Evolutionary conservation across 1,140 invertebrate species (phyloP).

Genomic region (Pectinophora gossypiella): DNA sequence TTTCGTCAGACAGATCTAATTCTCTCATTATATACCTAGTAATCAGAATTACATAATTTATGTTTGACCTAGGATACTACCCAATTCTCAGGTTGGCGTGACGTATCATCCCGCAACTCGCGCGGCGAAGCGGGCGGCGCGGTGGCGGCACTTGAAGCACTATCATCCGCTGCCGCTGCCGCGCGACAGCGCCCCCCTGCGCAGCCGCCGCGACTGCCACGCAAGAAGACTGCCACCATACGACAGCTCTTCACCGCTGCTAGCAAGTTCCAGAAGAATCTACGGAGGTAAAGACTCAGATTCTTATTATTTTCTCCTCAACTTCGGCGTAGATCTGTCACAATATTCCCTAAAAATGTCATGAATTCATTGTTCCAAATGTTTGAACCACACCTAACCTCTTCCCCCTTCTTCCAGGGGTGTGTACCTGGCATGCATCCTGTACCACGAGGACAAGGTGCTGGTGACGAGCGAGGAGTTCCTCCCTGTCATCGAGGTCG

Average conservation of each 20-base stretch:
- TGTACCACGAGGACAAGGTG: conserved; percentile 96
- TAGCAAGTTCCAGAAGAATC: conserved; percentile 95
- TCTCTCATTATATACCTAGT: no score
- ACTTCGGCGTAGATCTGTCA: no score
- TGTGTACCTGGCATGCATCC: conserved; percentile 92
- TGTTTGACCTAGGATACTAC: no score
- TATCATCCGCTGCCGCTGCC: conserved; percentile 35
- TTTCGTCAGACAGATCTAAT: no score
- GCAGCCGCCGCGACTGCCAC: conserved; percentile 73
- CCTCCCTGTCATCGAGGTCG: conserved; percentile 96
- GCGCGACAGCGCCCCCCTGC: conserved; percentile 32
- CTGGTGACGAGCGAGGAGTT: conserved; percentile 97
- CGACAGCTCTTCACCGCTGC: conserved; percentile 95
- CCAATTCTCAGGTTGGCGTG: conserved; percentile 88
- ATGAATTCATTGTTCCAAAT: no score
- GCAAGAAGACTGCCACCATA: conserved; percentile 93
- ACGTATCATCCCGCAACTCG: conserved; percentile 80
- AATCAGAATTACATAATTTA: no score
- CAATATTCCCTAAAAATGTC: no score
- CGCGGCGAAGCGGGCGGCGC: conserved; percentile 45
- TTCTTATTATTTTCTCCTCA: no score
- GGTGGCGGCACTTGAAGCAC: conserved; percentile 40
- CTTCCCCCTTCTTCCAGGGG: conserved; percentile 90
- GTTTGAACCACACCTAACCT: no score
- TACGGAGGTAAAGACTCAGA: conserved; percentile 92